Conservation (phyloP, 2,797 vertebrate genomes). For the Danio aesculapii region DNA sequence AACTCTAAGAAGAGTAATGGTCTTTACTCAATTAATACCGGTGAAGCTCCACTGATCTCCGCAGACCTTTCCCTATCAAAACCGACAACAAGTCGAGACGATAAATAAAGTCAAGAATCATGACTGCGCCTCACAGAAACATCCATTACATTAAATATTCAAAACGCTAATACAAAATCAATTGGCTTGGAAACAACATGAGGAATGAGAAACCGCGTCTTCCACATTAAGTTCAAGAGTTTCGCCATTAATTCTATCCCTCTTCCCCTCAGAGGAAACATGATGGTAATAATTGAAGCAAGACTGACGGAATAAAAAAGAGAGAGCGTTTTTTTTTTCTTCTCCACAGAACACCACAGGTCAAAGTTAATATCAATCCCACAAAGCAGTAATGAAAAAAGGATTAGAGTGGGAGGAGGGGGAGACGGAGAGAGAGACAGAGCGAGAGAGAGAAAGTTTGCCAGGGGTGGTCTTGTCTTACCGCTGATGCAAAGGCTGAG, state of each 20-base stretch:
- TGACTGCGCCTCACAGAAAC: conserved; percentile 16
- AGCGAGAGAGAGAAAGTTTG: conserved; percentile 58
- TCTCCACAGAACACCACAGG: conserved; percentile 31
- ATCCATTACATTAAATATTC: conserved; percentile 51
- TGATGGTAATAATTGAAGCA: conserved; percentile 51
- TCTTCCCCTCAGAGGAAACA: conserved; percentile 30
- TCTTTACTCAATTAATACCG: conserved; percentile 15
- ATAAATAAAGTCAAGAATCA: conserved; percentile 8
- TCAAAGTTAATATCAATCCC: conserved; percentile 47
- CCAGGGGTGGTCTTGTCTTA: conserved; percentile 71
- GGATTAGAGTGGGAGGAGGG: conserved; percentile 24
- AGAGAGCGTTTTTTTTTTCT: neutral
- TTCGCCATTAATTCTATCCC: conserved; percentile 48
- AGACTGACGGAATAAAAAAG: conserved; percentile 12
- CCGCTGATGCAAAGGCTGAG: conserved; percentile 85
- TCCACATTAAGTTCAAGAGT: conserved; percentile 44
- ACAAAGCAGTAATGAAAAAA: conserved; percentile 34
- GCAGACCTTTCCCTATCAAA: neutral
- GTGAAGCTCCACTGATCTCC: conserved; percentile 8
- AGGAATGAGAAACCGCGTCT: conserved; percentile 4
- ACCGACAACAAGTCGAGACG: neutral
- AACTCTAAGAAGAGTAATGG: neutral
- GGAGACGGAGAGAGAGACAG: conserved; percentile 18
- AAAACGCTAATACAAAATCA: conserved; percentile 42
- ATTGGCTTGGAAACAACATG: conserved; percentile 41